Evolutionary conservation across 2,797 vertebrate species (phyloP).

Genomic region (Syndactyla subalaris): DNA sequence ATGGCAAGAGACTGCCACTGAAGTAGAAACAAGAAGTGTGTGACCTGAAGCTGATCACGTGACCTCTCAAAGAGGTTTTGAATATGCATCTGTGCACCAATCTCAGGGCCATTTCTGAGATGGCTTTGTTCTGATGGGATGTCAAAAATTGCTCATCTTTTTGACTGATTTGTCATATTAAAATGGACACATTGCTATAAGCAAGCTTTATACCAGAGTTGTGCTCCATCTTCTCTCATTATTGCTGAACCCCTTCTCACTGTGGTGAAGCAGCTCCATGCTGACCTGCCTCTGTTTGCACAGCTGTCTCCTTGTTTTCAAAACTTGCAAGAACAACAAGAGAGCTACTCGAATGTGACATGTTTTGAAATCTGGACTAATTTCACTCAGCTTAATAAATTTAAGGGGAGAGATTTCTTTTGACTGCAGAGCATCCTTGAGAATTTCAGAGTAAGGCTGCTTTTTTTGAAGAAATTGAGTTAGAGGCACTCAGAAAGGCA

Average conservation of each 20-base stretch:
- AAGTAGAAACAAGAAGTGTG: background rate
- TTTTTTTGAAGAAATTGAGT: constrained; percentile 3
- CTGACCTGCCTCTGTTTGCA: background rate
- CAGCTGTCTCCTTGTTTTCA: background rate
- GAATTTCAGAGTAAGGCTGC: background rate
- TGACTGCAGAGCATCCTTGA: background rate
- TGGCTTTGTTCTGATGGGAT: background rate
- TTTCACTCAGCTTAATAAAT: background rate
- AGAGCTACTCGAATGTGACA: background rate
- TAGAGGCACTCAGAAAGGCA: background rate
- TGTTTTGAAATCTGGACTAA: background rate
- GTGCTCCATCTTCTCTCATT: background rate
- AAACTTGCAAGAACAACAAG: background rate
- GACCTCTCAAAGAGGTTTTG: background rate
- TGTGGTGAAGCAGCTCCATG: background rate
- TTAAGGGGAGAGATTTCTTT: background rate
- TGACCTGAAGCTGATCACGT: background rate
- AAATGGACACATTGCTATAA: accelerated
- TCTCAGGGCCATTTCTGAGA: background rate
- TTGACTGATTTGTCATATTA: background rate
- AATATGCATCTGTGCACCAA: background rate
- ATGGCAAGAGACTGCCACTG: too few species aligned
- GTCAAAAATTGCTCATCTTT: background rate
- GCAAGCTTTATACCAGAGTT: background rate
- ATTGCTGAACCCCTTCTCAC: background rate